Conservation (phyloP, 2,797 vertebrate genomes). For the Pseudochromis fuscus region DNA sequence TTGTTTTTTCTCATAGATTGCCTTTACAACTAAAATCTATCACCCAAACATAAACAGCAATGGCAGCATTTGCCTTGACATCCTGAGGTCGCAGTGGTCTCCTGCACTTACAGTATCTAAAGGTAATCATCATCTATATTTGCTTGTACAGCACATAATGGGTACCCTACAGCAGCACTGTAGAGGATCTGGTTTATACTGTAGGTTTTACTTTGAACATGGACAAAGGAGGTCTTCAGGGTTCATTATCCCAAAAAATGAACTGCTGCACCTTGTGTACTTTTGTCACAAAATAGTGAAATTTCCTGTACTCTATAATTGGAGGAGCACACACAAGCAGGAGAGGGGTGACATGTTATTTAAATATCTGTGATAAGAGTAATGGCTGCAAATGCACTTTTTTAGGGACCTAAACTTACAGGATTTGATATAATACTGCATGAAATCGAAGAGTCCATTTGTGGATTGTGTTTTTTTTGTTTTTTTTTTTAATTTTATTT, state of each 20-base stretch:
- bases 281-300: conserved; percentile 17
- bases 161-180: neutral
- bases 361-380: conserved; percentile 6
- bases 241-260: conserved; percentile 15
- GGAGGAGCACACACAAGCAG: neutral
- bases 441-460: too few species aligned
- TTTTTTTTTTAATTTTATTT: too few species aligned
- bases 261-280: conserved; percentile 1
- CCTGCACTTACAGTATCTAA: conserved; percentile 90
- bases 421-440: conserved; percentile 4
- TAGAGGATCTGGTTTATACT: neutral
- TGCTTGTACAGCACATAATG: neutral
- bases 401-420: neutral
- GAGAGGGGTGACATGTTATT: neutral
- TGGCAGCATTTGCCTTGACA: conserved; percentile 90
- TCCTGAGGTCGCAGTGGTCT: conserved; percentile 90
- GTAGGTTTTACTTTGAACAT: neutral
- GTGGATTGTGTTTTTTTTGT: too few species aligned
- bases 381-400: neutral
- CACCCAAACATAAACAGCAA: conserved; percentile 92
- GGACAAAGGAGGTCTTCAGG: conserved; percentile 4
- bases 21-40: conserved; percentile 91
- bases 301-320: conserved; percentile 5
- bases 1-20: conserved; percentile 77
- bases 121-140: conserved; percentile 73